Conservation (phyloP, 2,113 vertebrate genomes). For the Coptodon rendalli region DNA sequence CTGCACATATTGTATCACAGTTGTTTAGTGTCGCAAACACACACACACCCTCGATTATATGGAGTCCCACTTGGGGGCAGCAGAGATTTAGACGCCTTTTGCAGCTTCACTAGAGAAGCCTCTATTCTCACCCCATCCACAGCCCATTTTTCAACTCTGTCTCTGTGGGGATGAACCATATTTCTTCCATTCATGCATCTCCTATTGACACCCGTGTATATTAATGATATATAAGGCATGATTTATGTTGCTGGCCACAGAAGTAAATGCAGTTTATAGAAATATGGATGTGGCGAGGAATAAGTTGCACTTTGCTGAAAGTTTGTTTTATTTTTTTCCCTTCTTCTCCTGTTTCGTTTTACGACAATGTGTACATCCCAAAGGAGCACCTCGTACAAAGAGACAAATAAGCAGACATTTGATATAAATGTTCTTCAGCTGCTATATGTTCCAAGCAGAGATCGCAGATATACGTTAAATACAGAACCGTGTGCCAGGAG, state of each 20-base stretch:
- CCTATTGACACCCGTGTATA: slow-evolving; percentile 76
- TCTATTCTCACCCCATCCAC: slow-evolving; percentile 19
- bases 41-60: not conserved
- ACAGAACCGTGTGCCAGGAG: not conserved
- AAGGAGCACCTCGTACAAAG: not conserved
- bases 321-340: slow-evolving; percentile 6
- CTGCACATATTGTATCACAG: not conserved
- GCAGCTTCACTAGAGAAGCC: not conserved
- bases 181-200: slow-evolving; percentile 75
- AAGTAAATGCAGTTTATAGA: slow-evolving; percentile 69
- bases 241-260: slow-evolving; percentile 69
- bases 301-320: slow-evolving; percentile 40
- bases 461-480: not conserved
- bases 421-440: not conserved
- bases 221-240: slow-evolving; percentile 69
- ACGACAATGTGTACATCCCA: not conserved
- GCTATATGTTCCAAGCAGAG: not conserved
- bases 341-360: not conserved
- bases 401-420: not conserved
- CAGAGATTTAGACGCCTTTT: slow-evolving; percentile 69
- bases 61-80: slow-evolving; percentile 84
- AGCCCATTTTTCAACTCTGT: slow-evolving; percentile 67
- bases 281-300: slow-evolving; percentile 51
- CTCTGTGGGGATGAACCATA: slow-evolving; percentile 69
- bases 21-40: not conserved